These are phyloP conservation scores for Dasyurus viverrinus DNA, from an alignment of 2,113 vertebrate genomes.

Conservation along the genomic window DNA sequence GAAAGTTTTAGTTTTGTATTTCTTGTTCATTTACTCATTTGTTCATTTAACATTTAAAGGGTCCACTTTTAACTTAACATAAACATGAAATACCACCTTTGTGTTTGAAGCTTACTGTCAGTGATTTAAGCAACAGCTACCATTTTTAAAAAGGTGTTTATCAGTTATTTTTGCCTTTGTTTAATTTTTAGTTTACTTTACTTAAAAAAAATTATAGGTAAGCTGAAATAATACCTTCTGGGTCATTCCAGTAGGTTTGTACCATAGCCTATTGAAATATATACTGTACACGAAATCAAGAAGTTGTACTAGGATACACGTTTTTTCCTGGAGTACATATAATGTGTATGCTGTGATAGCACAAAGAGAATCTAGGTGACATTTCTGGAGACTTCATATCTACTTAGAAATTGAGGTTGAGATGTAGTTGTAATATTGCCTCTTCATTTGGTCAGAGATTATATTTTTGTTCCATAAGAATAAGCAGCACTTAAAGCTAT, in stretches of 20 bases:
- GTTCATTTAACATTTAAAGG: slow-evolving; percentile 21
- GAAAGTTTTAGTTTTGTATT: slow-evolving; percentile 74
- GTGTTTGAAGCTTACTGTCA: slow-evolving; percentile 62
- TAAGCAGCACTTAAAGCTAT: background rate
- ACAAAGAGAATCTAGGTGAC: background rate
- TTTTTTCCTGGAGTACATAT: background rate
- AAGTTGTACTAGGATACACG: background rate
- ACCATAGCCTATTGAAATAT: background rate
- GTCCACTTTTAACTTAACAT: background rate
- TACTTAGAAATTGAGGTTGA: background rate
- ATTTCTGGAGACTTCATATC: slow-evolving; percentile 43
- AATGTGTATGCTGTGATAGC: background rate
- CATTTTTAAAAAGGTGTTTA: slow-evolving; percentile 55
- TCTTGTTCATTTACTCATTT: slow-evolving; percentile 66
- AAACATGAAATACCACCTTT: slow-evolving; percentile 49
- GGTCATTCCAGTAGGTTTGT: slow-evolving; percentile 22
- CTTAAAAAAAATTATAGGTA: slow-evolving; percentile 61
- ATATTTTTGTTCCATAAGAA: background rate
- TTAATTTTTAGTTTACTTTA: slow-evolving; percentile 61
- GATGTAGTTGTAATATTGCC: background rate
- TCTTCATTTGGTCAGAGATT: background rate
- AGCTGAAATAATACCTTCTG: slow-evolving; percentile 55
- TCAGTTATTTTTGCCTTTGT: slow-evolving; percentile 64
- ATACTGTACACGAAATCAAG: background rate
- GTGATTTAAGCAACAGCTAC: slow-evolving; percentile 75